Percentiles rank a stretch among this genome's conserved stretches.
These are phyloP conservation scores for Athalia rosae DNA, from an alignment of 2,888 invertebrate genomes.

Conservation along the genomic window DNA sequence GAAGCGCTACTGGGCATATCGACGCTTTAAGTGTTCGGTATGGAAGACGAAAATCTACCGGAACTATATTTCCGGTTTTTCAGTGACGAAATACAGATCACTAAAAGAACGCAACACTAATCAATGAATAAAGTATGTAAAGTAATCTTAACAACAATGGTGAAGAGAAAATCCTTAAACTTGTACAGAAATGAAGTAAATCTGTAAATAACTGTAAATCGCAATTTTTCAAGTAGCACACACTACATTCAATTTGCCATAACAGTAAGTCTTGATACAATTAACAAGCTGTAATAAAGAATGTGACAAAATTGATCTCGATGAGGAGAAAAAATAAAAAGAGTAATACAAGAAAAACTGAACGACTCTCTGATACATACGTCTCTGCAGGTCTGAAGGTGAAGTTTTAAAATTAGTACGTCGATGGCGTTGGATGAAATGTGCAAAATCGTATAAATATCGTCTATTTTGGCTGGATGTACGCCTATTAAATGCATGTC, in stretches of 20 bases:
- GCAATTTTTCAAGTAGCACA: not conserved
- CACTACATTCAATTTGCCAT: not conserved
- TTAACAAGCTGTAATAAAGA: not conserved
- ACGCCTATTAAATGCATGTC: too few species aligned
- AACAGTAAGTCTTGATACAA: not conserved
- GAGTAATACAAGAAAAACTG: not conserved
- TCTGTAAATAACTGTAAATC: not conserved
- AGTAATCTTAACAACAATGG: not conserved
- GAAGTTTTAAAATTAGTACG: too few species aligned
- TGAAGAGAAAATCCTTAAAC: not conserved
- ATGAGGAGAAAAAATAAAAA: not conserved
- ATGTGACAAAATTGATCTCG: conserved; percentile 4
- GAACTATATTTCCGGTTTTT: conserved; percentile 7
- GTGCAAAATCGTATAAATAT: too few species aligned
- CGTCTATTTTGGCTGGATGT: too few species aligned
- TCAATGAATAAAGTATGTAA: not conserved
- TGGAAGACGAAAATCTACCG: conserved; percentile 11
- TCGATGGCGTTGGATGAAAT: too few species aligned
- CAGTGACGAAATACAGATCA: not conserved
- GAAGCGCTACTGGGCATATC: not conserved
- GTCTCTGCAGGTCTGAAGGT: too few species aligned
- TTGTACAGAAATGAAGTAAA: not conserved
- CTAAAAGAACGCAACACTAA: not conserved
- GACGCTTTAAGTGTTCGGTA: conserved; percentile 14
- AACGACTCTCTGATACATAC: too few species aligned